Evolutionary conservation across 2,113 vertebrate species (phyloP), one percentile per base, ranked within the genome.

Genomic region (Globicephala melas): DNA sequence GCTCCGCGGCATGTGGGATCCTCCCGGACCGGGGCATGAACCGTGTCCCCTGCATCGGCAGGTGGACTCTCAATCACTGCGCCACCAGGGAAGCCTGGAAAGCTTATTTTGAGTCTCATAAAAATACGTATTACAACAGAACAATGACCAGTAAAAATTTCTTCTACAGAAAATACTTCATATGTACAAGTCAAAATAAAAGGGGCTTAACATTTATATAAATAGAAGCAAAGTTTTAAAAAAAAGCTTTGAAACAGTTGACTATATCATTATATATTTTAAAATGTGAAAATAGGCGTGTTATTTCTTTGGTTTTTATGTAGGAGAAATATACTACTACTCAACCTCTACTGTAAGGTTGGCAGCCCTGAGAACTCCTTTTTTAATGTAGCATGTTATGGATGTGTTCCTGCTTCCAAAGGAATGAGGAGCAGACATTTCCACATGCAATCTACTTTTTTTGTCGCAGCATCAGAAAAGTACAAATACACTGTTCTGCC

Each of bases 311-410:
- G 23, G 13, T 71, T 18, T 92, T 23, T 58, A 44, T 98, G 96
- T 98, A 80, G 95, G 97, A 97, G 95, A 95, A 98, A 93, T 97
- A 98, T 95, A 98, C 98, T 98, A 98, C 97, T 58, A 92, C 95
- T 95, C 96, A 98, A 95, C 98, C 96, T 97, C 82, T 96, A 38
- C 97, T 98, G 65, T 79, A 97, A 97, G 97, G 96, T 15, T 97
- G 97, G 97, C n/a, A 97, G 98, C 97, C 97, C 97, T 98, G 97
- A 97, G 70, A 95, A 97, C 94, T 97, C 96, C 97, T 94, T 91
- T 53, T 33, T 83, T 60, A 85, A 86, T 98, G 89, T 97, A 93
- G 98, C 97, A 97, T 97, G 97, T 89, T 84, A 91, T 83, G 95
- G 97, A 96, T 41, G 3, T 65, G 83, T 76, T 86, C 58, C 82